phyloP scores from a whole-genome alignment of 1,140 invertebrate species.

The Gryllus bimaculatus region DNA sequence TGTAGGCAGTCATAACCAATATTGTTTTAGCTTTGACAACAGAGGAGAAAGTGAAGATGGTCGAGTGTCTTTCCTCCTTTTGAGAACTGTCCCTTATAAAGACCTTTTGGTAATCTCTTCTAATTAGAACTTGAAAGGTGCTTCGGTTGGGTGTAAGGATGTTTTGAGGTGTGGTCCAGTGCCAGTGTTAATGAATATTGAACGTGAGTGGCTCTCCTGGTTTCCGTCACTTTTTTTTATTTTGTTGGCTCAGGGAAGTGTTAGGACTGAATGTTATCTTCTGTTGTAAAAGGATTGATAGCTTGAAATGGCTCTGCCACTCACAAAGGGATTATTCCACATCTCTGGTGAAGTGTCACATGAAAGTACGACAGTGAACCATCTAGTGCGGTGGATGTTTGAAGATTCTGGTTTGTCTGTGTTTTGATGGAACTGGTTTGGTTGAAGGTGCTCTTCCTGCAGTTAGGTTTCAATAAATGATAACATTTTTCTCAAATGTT shows the following conservation, averaged over 20 bases:
- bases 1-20: not conserved
- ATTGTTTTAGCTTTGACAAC: not conserved
- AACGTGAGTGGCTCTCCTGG: not conserved
- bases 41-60: constrained; percentile 10
- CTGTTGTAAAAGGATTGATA: not conserved
- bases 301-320: not conserved
- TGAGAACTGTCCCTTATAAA: constrained; percentile 8
- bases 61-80: constrained; percentile 12
- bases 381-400: constrained; percentile 11
- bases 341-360: not conserved
- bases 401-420: constrained; percentile 11
- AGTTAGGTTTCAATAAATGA: not conserved
- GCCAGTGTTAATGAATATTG: not conserved
- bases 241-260: not conserved
- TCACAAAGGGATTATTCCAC: not conserved
- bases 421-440: constrained; percentile 12
- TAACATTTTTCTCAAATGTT: not conserved
- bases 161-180: not conserved
- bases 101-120: constrained; percentile 7
- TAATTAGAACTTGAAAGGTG: constrained; percentile 11
- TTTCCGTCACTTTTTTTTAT: not conserved
- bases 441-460: not conserved
- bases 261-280: too few relatives aligned
- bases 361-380: constrained; percentile 11
- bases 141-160: not conserved